Evolutionary conservation across 2,888 invertebrate species (phyloP).

Genomic region (Euzophera pinguis): DNA sequence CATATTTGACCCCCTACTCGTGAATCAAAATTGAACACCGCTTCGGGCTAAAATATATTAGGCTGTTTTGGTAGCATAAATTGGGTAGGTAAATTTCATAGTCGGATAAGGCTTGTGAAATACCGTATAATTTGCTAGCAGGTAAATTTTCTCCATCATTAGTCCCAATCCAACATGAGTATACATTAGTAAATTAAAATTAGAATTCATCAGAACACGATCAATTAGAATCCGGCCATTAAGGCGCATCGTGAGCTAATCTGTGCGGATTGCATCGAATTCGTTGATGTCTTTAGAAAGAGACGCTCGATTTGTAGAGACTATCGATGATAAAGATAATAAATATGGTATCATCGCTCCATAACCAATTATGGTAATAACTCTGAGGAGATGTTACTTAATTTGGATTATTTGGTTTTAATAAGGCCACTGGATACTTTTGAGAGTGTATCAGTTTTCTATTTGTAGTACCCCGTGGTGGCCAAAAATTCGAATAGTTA

Average conservation of each 20-base stretch:
- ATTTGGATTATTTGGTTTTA: too few species aligned
- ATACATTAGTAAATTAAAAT: conserved; percentile 1
- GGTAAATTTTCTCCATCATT: background rate
- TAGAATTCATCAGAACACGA: conserved; percentile 2
- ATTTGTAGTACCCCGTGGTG: too few species aligned
- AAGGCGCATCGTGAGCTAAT: conserved; percentile 11
- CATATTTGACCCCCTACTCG: too few species aligned
- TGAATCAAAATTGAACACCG: too few species aligned
- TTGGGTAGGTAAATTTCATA: background rate
- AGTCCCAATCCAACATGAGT: conserved; percentile 1
- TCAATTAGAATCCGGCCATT: conserved; percentile 3
- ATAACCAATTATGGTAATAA: too few species aligned
- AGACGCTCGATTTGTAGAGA: background rate
- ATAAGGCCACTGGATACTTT: too few species aligned
- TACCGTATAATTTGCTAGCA: conserved; percentile 3
- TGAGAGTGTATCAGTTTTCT: too few species aligned
- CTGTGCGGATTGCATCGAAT: conserved; percentile 4
- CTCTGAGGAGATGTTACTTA: too few species aligned
- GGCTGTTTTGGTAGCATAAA: too few species aligned
- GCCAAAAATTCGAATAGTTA: too few species aligned
- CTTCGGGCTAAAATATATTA: too few species aligned
- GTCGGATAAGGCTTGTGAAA: background rate
- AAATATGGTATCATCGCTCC: too few species aligned
- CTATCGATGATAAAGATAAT: background rate
- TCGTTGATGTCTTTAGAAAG: conserved; percentile 24